Evolutionary conservation across 2,113 vertebrate genomes (phyloP), one percentile per base, ranked within the genome.

Genomic region (Nothobranchius furzeri): DNA sequence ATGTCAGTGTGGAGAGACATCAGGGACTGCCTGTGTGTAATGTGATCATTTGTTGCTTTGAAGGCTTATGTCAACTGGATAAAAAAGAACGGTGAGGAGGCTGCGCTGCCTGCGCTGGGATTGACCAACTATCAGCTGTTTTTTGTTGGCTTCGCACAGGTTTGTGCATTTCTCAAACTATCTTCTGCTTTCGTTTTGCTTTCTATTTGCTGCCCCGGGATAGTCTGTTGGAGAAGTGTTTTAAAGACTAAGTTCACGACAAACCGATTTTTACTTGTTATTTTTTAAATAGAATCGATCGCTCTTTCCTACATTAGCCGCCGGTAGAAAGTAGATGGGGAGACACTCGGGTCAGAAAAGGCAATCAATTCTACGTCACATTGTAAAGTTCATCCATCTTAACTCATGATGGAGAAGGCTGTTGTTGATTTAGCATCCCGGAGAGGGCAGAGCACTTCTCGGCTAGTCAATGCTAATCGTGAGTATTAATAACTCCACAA

Each of bases 61-160:
- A 87, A 99, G 98, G 98, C 98, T 0, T 99, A 99, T 69, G 91
- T 94, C 83, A 98, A 96, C 84, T 99, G 96, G 96, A 92, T 97
- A 74, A 80, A 88, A 80, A 96, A 94, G 82, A 95, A 98, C 0
- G 98, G 96, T 0, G 90, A 95, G 7, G 98, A 99, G 84, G 78
- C 94, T 54, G 88, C 78, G 0, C 84, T 99, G 69, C 98, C 98
- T 0, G 93, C 95, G 0, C 91, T 99, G 0, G 94, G 93, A 50
- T 94, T 99, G 89, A 96, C 95, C 3, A 99, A 98, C 68, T 87
- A 95, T 78, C 98, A 99, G 89, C 94, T 99, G 67, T 99, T 99
- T 88, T 99, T 99, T 0, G 89, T 99, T 1, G 96, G 96, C 12
- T 99, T 99, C 15, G 98, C 98, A 0, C 98, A 99, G 95, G 98